Evolutionary conservation across 2,113 vertebrate species (phyloP).

Genomic region (Rhabdornis inornatus): DNA sequence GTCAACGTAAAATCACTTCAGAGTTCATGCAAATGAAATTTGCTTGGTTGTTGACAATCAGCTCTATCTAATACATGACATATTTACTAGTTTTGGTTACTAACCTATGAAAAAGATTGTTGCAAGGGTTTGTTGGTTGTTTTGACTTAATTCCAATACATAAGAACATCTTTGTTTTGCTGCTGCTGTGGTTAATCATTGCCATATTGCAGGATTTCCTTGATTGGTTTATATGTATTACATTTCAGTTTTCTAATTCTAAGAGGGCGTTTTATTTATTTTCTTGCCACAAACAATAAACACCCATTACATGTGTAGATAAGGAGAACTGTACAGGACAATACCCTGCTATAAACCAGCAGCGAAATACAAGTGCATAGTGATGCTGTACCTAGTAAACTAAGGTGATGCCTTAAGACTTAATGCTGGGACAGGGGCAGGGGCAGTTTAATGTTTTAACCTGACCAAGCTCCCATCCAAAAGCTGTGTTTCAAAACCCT

Average conservation of each 20-base stretch:
- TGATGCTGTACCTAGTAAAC: not conserved
- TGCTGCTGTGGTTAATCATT: constrained; percentile 40
- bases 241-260: constrained; percentile 41
- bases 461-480: not conserved
- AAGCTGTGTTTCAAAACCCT: not conserved
- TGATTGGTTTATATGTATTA: constrained; percentile 46
- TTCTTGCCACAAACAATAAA: constrained; percentile 61
- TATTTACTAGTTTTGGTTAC: not conserved
- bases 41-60: not conserved
- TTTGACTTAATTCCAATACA: not conserved
- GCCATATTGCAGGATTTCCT: constrained; percentile 33
- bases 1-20: not conserved
- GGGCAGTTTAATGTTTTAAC: not conserved
- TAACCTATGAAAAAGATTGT: not conserved
- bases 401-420: not conserved
- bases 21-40: not conserved
- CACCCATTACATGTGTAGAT: constrained; percentile 27
- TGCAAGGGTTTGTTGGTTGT: not conserved
- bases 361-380: constrained; percentile 1
- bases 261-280: constrained; percentile 45
- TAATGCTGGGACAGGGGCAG: not conserved
- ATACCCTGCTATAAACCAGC: not conserved
- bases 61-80: not conserved
- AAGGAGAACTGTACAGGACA: constrained; percentile 20
- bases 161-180: not conserved